Evolutionary conservation across 2,888 invertebrate genomes (phyloP).

Genomic region (Eupithecia abbreviata): DNA sequence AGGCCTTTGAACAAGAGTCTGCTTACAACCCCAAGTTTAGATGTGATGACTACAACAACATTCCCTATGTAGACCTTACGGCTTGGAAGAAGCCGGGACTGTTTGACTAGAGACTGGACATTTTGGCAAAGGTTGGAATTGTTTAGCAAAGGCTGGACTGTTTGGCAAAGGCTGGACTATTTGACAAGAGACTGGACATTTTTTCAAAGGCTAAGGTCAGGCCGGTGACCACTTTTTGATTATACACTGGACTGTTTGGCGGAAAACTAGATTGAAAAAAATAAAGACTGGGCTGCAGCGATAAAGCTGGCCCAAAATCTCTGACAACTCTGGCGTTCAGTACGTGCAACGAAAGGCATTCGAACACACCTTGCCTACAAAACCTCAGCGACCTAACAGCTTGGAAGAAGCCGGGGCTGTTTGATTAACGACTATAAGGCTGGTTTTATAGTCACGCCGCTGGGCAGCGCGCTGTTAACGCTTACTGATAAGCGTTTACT

Average conservation of each 20-base stretch:
- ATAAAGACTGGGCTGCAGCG: slow-evolving; percentile 20
- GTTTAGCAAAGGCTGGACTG: not conserved
- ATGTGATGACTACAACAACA: slow-evolving; percentile 69
- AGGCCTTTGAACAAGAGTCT: slow-evolving; percentile 87
- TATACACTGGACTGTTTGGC: not conserved
- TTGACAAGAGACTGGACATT: not conserved
- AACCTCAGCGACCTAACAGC: too few relatives aligned
- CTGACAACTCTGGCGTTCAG: too few relatives aligned
- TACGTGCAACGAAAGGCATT: too few relatives aligned
- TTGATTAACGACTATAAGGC: not conserved
- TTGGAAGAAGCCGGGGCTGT: not conserved
- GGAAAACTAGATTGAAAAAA: slow-evolving; percentile 34
- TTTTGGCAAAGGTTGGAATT: not conserved
- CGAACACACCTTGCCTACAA: too few relatives aligned
- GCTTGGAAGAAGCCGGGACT: slow-evolving; percentile 74
- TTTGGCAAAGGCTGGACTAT: not conserved
- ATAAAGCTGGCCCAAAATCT: too few relatives aligned
- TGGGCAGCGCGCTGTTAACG: too few relatives aligned
- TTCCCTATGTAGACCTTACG: slow-evolving; percentile 75
- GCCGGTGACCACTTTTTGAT: not conserved
- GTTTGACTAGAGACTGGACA: slow-evolving; percentile 49
- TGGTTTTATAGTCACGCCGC: too few relatives aligned
- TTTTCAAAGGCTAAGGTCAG: too few relatives aligned
- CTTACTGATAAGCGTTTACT: too few relatives aligned
- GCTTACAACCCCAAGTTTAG: slow-evolving; percentile 66